phyloP scores from a whole-genome alignment of 2,888 invertebrate genomes.

The Temnothorax ravouxi region DNA sequence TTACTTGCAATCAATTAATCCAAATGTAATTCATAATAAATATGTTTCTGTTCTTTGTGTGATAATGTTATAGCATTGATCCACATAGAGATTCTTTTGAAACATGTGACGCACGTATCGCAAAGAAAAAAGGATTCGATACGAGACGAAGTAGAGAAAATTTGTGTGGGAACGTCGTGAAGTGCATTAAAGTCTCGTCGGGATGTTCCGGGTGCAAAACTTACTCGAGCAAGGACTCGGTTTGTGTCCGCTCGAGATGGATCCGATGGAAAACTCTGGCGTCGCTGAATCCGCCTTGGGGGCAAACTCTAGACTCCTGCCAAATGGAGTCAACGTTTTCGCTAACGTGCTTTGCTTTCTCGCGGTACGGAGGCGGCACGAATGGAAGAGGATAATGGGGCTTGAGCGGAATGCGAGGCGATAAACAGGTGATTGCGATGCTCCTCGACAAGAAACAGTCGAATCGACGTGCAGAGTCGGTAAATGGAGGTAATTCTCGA shows the following conservation, averaged over 20 bases:
- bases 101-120: background rate
- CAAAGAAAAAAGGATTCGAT: constrained; percentile 23
- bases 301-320: constrained; percentile 56
- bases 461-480: constrained; percentile 13
- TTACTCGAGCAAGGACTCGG: constrained; percentile 55
- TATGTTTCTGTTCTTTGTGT: background rate
- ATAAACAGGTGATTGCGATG: constrained; percentile 64
- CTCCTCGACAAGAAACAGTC: constrained; percentile 47
- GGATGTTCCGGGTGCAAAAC: constrained; percentile 59
- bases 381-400: constrained; percentile 24
- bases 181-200: constrained; percentile 57
- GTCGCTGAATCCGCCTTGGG: constrained; percentile 50
- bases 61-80: background rate
- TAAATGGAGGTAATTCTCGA: constrained; percentile 56
- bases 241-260: constrained; percentile 28
- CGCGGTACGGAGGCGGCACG: background rate
- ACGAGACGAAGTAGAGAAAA: constrained; percentile 11
- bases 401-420: constrained; percentile 28
- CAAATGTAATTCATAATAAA: background rate
- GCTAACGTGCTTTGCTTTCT: constrained; percentile 38
- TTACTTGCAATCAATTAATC: background rate
- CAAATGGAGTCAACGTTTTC: constrained; percentile 70
- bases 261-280: constrained; percentile 49
- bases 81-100: constrained; percentile 1
- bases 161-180: constrained; percentile 20